Base-by-base conservation (phyloP, 2,888 invertebrate species). In the Adelphocoris suturalis region DNA sequence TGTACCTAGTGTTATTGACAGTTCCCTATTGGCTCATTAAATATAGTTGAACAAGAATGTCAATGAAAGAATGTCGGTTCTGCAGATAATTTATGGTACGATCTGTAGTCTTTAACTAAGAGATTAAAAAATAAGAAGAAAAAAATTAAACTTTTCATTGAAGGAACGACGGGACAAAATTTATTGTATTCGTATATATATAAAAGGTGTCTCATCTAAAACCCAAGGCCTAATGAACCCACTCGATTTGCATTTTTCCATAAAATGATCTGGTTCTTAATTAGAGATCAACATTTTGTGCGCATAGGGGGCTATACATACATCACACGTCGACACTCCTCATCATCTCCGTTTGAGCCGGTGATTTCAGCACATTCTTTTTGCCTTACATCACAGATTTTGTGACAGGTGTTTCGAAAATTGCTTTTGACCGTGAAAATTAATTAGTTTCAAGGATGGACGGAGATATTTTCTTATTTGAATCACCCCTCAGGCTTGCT, bases 201-300 rank as follows among this genome's bases (percentile, higher is more conserved):
- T 37, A 37, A n/a, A 76, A 76, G 46, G 76, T 13, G 47, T 52
- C 82, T 82, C 52, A 16, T 46, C 23, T 47, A 82, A 82, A 47
- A 52, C 19, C 14, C 52, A 61, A 28, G 76, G 47, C 82, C 48
- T 48, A 82, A 82, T 52, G 82, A 82, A 82, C 9, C 82, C 46
- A n/a, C 19, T 23, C 48, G 52, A 82, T 82, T 82, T 48, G 52
- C 82, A 82, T 82, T 48, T 82, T 82, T 82, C 82, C 82, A 37
- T 76, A 76, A 76, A 76, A 76, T 76, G 76, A 46, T 19, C 82
- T 52, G 82, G 52, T 52, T 47, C 82, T 13, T 48, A 82, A 82
- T 48, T 82, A 48, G 16, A 7, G 28, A n/a, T 27, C 28, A 46
- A 28, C 46, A 16, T 75, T 78, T 78, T 28, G 78, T 27, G 27